Percentiles rank a stretch among this genome's conserved stretches.
Conservation (phyloP, 37 sponge, comb jelly and placozoan species). For the Agelas oroides region DNA sequence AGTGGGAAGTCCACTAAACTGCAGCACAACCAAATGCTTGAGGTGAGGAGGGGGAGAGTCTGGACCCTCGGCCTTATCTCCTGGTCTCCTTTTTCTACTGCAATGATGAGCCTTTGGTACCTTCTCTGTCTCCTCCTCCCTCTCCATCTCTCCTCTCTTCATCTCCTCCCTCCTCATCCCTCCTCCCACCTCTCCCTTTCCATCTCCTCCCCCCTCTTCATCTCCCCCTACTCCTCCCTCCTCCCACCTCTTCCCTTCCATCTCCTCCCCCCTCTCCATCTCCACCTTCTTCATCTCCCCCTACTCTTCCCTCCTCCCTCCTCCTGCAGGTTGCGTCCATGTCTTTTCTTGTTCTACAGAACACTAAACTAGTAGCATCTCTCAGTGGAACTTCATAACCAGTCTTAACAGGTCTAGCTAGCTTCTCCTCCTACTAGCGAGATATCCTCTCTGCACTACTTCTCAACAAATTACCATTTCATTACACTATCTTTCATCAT, state of each 20-base stretch:
- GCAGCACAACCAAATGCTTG: constrained; percentile 70
- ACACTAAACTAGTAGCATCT: constrained; percentile 18
- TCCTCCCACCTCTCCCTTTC: neutral
- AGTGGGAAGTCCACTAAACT: constrained; percentile 50
- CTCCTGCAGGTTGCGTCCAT: constrained; percentile 45
- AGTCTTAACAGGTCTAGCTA: no score
- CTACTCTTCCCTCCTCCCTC: neutral
- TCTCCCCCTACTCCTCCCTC: neutral
- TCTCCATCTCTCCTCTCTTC: neutral
- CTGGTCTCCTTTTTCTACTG: neutral
- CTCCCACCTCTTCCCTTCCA: neutral
- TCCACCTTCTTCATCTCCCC: neutral
- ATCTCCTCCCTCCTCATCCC: neutral
- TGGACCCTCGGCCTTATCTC: neutral
- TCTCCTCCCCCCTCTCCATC: neutral
- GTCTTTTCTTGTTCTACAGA: constrained; percentile 55
- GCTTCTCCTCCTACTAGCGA: no score
- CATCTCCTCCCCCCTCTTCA: neutral
- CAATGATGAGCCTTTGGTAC: neutral
- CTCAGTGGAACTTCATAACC: neutral
- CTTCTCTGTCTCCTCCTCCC: neutral
- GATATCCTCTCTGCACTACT: no score
- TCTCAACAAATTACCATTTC: no score
- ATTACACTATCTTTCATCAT: no score
- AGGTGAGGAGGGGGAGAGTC: constrained; percentile 29